Evolutionary conservation across 1,140 invertebrate species (phyloP), one percentile per base, ranked within the genome.

Genomic region (Physella acuta): DNA sequence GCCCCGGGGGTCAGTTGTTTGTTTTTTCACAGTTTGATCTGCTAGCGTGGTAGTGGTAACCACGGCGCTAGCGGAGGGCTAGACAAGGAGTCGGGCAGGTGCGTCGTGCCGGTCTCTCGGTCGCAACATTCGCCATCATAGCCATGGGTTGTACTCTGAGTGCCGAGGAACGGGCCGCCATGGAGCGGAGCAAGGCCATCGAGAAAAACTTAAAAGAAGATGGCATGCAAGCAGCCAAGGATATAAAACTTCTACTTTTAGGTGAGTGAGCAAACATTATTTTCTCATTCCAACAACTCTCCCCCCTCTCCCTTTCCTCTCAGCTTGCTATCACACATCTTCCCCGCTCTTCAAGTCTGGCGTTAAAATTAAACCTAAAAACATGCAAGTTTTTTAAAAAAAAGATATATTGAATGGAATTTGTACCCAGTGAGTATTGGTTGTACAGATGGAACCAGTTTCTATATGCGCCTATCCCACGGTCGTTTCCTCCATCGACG

Each of bases 121-220:
- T 59, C 37, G 53, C 61, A 49, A 51, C 39, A 51, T 60, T 64
- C 36, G 52, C 61, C 52, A 59, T 28, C 67, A 36, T 53, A 71
- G 49, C 37, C 73, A 99, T 99, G 96, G 96, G 97, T 87, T 98
- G 96, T 89, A 95, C 96, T 84, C 95, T 97, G 90, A 98, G 94
- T 84, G 94, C 95, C 79, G 96, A 99, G 88, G 96, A 98, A 88
- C 89, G 96, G 87, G 94, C 93, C 81, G 96, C 96, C 85, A 88
- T 97, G 86, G 95, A 95, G 85, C 90, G 96, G 84, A 97, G 94
- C 89, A 98, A 97, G 88, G 93, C 93, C 87, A 99, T 99, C 80
- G 97, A 99, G 88, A 98, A 95, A 88, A 98, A 98, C 87, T 90
- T 99, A 70, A 99, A 99, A 88, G 97, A 99, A 87, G 97, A 99